These are phyloP conservation scores for Porites lutea DNA, from an alignment of 64 coral and sea anemone species.

Conservation along the genomic window DNA sequence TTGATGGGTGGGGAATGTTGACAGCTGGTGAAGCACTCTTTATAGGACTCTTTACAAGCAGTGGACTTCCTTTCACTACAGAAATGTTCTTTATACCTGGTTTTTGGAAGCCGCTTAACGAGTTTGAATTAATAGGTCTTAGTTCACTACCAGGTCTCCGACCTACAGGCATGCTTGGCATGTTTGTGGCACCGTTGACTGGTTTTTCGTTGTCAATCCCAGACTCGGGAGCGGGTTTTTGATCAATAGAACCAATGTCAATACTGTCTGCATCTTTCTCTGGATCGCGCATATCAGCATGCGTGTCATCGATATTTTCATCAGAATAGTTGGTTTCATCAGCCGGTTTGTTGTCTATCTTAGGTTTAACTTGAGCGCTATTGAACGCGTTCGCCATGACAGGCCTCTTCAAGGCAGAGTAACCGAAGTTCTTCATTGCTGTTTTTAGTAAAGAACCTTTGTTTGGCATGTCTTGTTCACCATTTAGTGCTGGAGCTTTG, in stretches of 20 bases:
- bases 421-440: conserved; percentile 23
- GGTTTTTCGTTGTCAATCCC: conserved; percentile 29
- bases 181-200: neutral
- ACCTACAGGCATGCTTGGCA: neutral
- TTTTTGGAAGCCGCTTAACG: neutral
- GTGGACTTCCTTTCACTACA: conserved; percentile 19
- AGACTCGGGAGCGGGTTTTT: conserved; percentile 2
- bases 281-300: conserved; percentile 39
- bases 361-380: neutral
- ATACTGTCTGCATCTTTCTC: neutral
- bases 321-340: neutral
- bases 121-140: conserved; percentile 10
- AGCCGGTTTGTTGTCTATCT: neutral
- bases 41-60: conserved; percentile 1
- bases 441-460: neutral
- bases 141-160: neutral
- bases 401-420: neutral
- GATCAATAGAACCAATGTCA: neutral
- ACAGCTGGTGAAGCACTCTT: neutral
- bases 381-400: neutral
- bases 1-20: conserved; percentile 22
- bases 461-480: neutral
- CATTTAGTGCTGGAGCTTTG: neutral
- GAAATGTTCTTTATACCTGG: neutral
- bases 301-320: conserved; percentile 12